A percentile compares a stretch with the other conserved stretches of the same genome.
Conservation (phyloP, 2,888 invertebrate species). For the Adelognathus sp. region DNA sequence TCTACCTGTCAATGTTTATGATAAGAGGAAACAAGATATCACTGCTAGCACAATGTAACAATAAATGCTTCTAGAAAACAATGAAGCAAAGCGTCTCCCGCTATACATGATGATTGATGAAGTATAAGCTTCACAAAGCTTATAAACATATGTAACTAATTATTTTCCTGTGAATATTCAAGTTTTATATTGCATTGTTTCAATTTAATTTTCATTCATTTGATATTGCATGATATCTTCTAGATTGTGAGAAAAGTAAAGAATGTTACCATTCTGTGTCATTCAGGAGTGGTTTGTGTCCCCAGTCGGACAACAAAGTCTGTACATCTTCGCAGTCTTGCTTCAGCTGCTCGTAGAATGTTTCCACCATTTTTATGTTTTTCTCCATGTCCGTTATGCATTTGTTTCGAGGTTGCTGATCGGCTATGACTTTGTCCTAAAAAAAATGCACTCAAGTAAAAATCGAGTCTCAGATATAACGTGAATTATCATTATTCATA, state of each 20-base stretch:
- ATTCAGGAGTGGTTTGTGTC: not conserved
- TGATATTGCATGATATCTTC: not conserved
- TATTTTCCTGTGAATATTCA: too few species aligned
- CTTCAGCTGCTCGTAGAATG: constrained; percentile 9
- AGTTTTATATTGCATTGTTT: too few species aligned
- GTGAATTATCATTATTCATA: not conserved
- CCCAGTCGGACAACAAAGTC: constrained; percentile 30
- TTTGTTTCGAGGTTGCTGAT: not conserved
- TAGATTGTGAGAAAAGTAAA: not conserved
- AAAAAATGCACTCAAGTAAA: not conserved
- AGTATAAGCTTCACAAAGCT: too few species aligned
- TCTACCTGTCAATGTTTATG: too few species aligned
- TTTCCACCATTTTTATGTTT: not conserved
- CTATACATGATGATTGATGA: too few species aligned
- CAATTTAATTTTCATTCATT: too few species aligned
- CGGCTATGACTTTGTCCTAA: constrained; percentile 28
- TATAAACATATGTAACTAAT: too few species aligned
- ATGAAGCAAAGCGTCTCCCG: too few species aligned
- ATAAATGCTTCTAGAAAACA: too few species aligned
- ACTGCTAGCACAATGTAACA: too few species aligned
- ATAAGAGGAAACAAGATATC: too few species aligned
- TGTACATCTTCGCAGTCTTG: constrained; percentile 38
- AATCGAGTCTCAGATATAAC: not conserved
- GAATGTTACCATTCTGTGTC: not conserved
- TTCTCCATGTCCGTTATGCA: not conserved